Percentiles rank a stretch among this genome's conserved stretches.
These are phyloP conservation scores for Nephrotoma flavescens DNA, from an alignment of 2,888 invertebrate genomes.

Conservation along the genomic window DNA sequence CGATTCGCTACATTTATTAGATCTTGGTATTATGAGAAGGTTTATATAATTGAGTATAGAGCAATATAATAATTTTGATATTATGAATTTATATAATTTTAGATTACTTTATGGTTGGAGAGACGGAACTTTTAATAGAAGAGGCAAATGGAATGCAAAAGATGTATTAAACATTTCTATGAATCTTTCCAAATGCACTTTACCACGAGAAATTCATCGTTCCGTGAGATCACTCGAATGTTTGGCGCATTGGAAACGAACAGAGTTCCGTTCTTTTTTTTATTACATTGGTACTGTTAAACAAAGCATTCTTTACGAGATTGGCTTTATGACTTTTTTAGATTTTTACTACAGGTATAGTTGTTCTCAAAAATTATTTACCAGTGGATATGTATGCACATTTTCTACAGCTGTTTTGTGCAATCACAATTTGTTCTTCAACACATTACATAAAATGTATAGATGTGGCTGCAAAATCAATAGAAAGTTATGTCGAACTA, in stretches of 20 bases:
- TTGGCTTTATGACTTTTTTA: not conserved
- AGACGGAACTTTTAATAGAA: not conserved
- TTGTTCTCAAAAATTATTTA: constrained; percentile 4
- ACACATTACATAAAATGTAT: not conserved
- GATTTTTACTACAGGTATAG: not conserved
- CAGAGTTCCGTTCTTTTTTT: constrained; percentile 6
- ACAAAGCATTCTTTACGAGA: not conserved
- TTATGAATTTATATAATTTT: not conserved
- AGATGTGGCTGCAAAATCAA: not conserved
- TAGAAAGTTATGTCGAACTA: not conserved
- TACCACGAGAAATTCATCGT: not conserved
- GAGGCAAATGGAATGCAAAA: not conserved
- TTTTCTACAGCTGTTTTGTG: constrained; percentile 2
- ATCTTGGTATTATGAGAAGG: not conserved
- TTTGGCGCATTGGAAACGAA: constrained; percentile 5
- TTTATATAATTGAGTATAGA: not conserved
- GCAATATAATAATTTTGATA: not conserved
- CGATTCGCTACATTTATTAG: not conserved
- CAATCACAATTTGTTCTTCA: constrained; percentile 1
- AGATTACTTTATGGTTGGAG: not conserved
- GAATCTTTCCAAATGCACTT: not conserved
- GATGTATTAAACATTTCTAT: not conserved
- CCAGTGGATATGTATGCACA: not conserved
- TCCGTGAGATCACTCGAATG: constrained; percentile 2
- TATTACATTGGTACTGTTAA: not conserved